Conservation (phyloP, 2,888 invertebrate species). For the Synanthedon vespiformis region DNA sequence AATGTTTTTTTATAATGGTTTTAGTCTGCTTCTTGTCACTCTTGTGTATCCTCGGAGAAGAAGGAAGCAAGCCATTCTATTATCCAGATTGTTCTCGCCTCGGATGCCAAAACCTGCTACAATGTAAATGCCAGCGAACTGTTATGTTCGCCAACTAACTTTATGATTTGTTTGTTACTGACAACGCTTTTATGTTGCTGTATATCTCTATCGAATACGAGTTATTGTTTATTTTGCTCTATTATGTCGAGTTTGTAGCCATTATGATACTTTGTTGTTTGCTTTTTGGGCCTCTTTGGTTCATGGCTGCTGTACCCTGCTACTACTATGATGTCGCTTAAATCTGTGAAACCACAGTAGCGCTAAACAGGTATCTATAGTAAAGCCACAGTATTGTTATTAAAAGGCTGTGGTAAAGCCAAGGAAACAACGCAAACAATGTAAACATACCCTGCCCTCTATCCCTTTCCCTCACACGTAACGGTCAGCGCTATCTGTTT, state of each 20-base stretch:
- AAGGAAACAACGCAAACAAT: too few relatives aligned
- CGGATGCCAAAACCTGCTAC: slow-evolving; percentile 52
- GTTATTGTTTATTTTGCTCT: slow-evolving; percentile 44
- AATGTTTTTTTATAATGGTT: background rate
- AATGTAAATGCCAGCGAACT: slow-evolving; percentile 37
- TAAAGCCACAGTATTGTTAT: too few relatives aligned
- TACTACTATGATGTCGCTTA: too few relatives aligned
- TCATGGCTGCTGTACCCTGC: too few relatives aligned
- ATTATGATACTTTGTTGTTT: background rate
- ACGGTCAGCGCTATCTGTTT: too few relatives aligned
- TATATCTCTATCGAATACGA: slow-evolving; percentile 13
- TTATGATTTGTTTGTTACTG: slow-evolving; percentile 56
- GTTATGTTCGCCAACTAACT: slow-evolving; percentile 58
- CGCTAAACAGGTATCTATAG: too few relatives aligned
- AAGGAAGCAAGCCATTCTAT: slow-evolving; percentile 56
- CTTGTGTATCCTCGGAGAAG: slow-evolving; percentile 12
- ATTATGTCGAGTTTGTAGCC: slow-evolving; percentile 16
- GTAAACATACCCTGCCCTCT: too few relatives aligned
- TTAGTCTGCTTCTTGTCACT: background rate
- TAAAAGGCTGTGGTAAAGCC: too few relatives aligned
- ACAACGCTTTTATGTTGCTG: slow-evolving; percentile 44
- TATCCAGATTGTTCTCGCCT: slow-evolving; percentile 64
- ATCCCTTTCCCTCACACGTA: too few relatives aligned
- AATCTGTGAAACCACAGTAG: too few relatives aligned
- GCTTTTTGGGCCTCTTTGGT: background rate